Base-by-base conservation (phyloP, 2,888 invertebrate genomes). In the Euclidia mi region DNA sequence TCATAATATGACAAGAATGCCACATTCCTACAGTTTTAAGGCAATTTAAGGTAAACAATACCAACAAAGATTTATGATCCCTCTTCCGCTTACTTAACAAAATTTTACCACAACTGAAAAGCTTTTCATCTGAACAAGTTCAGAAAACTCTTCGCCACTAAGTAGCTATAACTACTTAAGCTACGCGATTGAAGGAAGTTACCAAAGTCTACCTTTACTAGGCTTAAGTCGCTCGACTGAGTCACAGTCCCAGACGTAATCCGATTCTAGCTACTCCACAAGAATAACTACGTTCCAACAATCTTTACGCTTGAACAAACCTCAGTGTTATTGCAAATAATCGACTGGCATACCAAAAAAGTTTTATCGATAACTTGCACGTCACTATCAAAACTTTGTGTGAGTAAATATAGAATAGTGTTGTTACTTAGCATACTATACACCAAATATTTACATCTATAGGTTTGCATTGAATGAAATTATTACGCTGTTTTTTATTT, bases 141-240 rank as follows among this genome's bases (percentile, higher is more conserved):
- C 11, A 51, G 31, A 37, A 52, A 52, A 51, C 38, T 38, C 45
- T 40, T 40, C 25, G 45, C 3, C 15, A 4, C 32, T 37, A 31
- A 46, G 45, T 40, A 41, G 34, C 29, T 41, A 45, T 29, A 20
- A 9, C n/a, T 52, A 28, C 53, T 44, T 53, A 50, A 59, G 49
- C 49, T 62, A 60, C 55, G 53, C 52, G 35, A 15, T 58, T 31
- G 17, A 56, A 48, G 56, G 49, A 65, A 65, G 53, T 56, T 58
- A 38, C 34, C 18, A 29, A 48, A 56, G 47, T 63, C 14, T 65
- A 69, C 66, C 71, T 73, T 55, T 65, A 56, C 66, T 41, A 56
- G 66, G 32, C 58, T 69, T 68, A 64, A 45, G 43, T 10, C 61
- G 55, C 71, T 59, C 52, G 61, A 74, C 56, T 71, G 61, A 52